Conservation (phyloP, 2,113 vertebrate species). For the Datnioides undecimradiatus region DNA sequence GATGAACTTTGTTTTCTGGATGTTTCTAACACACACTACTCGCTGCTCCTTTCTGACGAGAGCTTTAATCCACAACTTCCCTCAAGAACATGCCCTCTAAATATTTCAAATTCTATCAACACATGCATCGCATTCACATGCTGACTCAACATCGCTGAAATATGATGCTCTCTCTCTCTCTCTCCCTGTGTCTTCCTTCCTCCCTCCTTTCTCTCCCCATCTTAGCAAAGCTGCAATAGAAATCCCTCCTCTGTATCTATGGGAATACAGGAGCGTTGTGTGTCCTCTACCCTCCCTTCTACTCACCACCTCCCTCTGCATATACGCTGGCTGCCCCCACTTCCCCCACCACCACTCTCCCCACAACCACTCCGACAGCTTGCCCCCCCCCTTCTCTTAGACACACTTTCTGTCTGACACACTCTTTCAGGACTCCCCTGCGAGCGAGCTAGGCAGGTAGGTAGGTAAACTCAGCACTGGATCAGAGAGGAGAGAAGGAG, state of each 20-base stretch:
- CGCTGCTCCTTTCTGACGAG: not conserved
- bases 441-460: conserved; percentile 57
- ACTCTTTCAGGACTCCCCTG: conserved; percentile 71
- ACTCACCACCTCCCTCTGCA: conserved; percentile 62
- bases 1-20: not conserved
- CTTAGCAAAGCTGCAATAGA: conserved; percentile 89
- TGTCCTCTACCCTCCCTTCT: conserved; percentile 80
- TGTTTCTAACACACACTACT: not conserved
- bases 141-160: conserved; percentile 92
- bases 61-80: conserved; percentile 4
- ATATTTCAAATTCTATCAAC: conserved; percentile 62
- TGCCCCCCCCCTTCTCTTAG: conserved; percentile 33
- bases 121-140: conserved; percentile 74
- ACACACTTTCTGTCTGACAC: conserved; percentile 75
- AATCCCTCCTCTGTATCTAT: conserved; percentile 83
- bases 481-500: conserved; percentile 52
- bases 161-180: conserved; percentile 85
- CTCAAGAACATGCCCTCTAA: conserved; percentile 41
- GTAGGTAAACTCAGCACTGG: conserved; percentile 75
- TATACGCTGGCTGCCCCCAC: conserved; percentile 49
- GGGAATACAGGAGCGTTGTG: conserved; percentile 66
- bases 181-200: conserved; percentile 68
- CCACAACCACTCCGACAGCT: not conserved
- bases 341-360: not conserved
- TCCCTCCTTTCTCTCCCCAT: conserved; percentile 46